Evolutionary conservation across 2,888 invertebrate genomes (phyloP).

Genomic region (Tetragonula carbonaria): DNA sequence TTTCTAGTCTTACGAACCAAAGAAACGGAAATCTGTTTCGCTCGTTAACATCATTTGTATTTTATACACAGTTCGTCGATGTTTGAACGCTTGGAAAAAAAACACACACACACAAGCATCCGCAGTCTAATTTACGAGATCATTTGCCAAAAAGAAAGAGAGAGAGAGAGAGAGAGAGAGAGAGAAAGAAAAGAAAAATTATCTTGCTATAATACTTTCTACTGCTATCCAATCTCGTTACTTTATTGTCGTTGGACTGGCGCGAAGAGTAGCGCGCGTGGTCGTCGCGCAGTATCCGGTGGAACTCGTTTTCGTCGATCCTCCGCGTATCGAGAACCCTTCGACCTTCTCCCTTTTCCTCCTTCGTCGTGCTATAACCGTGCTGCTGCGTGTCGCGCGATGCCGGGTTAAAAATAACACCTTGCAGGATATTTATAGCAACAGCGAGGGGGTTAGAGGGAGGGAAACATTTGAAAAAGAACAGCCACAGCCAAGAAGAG

Average conservation of each 20-base stretch:
- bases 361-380: conserved; percentile 3
- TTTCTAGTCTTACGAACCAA: too few relatives aligned
- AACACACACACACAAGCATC: too few relatives aligned
- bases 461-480: conserved; percentile 5
- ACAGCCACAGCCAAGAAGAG: not conserved
- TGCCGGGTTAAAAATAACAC: conserved; percentile 81
- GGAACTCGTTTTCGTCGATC: conserved; percentile 73
- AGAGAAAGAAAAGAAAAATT: not conserved
- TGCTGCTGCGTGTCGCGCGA: conserved; percentile 69
- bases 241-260: conserved; percentile 26
- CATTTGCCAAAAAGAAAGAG: too few relatives aligned
- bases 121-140: too few relatives aligned
- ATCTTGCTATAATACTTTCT: too few relatives aligned
- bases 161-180: not conserved
- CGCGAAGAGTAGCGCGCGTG: conserved; percentile 24
- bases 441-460: conserved; percentile 21
- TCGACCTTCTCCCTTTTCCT: conserved; percentile 51
- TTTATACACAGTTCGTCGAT: too few relatives aligned
- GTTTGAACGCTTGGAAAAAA: too few relatives aligned
- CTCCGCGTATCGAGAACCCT: conserved; percentile 57
- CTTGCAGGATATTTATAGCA: conserved; percentile 79
- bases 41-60: too few relatives aligned
- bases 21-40: too few relatives aligned
- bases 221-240: conserved; percentile 9
- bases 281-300: conserved; percentile 66